A percentile compares a stretch with the other conserved stretches of the same genome.
phyloP scores from a whole-genome alignment of 35 echinoderm and acorn worm genomes.

The Anneissia japonica region DNA sequence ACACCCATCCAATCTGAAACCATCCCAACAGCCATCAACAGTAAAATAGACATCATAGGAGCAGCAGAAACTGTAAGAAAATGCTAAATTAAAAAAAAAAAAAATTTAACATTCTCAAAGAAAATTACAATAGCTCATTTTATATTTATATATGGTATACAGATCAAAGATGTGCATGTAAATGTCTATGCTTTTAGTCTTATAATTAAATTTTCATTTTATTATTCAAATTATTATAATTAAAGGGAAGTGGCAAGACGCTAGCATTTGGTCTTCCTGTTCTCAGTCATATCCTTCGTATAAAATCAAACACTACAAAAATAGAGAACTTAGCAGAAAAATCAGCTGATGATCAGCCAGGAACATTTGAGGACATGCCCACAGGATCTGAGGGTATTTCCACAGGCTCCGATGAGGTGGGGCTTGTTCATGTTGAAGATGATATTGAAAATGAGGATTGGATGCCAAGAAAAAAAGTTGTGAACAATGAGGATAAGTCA shows the following conservation, averaged over 20 bases:
- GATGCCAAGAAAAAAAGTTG: not conserved
- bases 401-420: constrained; percentile 1
- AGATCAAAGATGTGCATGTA: not conserved
- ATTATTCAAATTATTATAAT: too few species aligned
- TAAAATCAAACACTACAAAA: not conserved
- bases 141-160: not conserved
- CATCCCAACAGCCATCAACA: constrained; percentile 63
- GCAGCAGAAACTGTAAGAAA: constrained; percentile 84
- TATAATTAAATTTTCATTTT: not conserved
- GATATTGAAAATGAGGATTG: constrained; percentile 25
- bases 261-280: constrained; percentile 90
- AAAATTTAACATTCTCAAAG: too few species aligned
- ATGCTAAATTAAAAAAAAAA: not conserved
- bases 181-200: not conserved
- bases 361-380: not conserved
- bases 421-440: constrained; percentile 31
- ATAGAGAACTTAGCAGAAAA: not conserved
- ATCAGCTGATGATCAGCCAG: not conserved
- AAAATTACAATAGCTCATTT: not conserved
- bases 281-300: constrained; percentile 30
- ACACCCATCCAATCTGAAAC: constrained; percentile 66
- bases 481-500: constrained; percentile 4
- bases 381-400: not conserved
- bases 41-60: constrained; percentile 66
- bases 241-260: constrained; percentile 91